Percentiles rank a stretch among this genome's conserved stretches.
Conservation (phyloP, 2,113 vertebrate species). For the Nanger granti region DNA sequence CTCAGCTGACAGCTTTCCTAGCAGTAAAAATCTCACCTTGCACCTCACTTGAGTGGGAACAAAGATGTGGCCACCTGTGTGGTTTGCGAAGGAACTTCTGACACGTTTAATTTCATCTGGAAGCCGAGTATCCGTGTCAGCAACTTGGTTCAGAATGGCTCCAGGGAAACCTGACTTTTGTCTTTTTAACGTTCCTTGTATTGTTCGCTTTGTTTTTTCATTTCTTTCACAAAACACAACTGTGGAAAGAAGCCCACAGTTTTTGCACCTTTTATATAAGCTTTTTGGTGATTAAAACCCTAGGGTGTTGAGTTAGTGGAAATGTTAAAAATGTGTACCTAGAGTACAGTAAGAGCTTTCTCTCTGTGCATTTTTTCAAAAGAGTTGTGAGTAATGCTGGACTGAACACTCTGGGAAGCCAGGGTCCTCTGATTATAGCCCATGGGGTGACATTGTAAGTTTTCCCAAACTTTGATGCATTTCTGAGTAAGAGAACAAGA, state of each 20-base stretch:
- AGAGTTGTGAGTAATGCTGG: background rate
- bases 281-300: constrained; percentile 62
- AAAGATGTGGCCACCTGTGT: background rate
- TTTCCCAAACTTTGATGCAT: background rate
- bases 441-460: background rate
- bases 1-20: background rate
- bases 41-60: background rate
- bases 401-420: constrained; percentile 2
- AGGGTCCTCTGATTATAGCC: background rate
- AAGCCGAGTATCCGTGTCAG: background rate
- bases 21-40: background rate
- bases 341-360: constrained; percentile 36
- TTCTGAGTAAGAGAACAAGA: background rate
- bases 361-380: background rate
- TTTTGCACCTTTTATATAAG: constrained; percentile 49
- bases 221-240: constrained; percentile 39
- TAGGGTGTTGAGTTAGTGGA: constrained; percentile 39
- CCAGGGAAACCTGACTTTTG: background rate
- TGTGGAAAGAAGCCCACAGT: background rate
- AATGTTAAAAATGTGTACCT: constrained; percentile 45
- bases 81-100: background rate
- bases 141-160: background rate
- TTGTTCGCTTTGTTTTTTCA: background rate
- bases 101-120: background rate
- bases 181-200: background rate